phyloP scores from a whole-genome alignment of 2,113 vertebrate genomes.

The Platichthys stellatus region DNA sequence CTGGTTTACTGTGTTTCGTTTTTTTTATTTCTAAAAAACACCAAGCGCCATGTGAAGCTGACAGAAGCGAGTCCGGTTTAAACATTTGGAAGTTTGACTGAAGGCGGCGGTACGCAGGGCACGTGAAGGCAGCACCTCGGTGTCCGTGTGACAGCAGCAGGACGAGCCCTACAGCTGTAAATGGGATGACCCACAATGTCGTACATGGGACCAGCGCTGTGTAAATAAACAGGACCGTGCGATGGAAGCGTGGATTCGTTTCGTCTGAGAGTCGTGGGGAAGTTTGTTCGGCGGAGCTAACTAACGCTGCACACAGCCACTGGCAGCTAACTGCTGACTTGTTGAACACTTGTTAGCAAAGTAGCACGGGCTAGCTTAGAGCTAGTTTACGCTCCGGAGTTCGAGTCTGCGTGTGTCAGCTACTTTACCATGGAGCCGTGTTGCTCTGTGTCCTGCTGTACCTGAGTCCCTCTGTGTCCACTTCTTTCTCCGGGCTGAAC shows the following conservation, averaged over 20 bases:
- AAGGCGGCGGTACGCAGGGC: not conserved
- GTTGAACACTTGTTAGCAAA: not conserved
- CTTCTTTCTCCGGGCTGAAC: too few species aligned
- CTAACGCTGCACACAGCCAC: not conserved
- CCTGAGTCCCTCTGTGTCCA: too few species aligned
- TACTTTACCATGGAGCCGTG: not conserved
- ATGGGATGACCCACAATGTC: too few species aligned
- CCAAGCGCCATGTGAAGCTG: not conserved
- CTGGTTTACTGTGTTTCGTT: not conserved
- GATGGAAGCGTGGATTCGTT: not conserved
- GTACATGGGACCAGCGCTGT: too few species aligned
- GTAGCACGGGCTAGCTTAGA: not conserved
- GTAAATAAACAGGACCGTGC: not conserved
- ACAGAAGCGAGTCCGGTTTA: too few species aligned
- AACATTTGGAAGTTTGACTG: not conserved
- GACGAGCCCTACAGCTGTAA: too few species aligned
- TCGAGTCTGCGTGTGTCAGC: not conserved
- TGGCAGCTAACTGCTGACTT: not conserved
- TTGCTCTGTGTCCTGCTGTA: not conserved
- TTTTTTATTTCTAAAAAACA: not conserved
- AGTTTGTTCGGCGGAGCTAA: not conserved
- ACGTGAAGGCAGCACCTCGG: slow-evolving; percentile 27
- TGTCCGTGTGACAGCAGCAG: not conserved
- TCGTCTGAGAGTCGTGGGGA: not conserved
- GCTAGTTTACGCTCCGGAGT: not conserved